Conservation (phyloP, 2,888 invertebrate species). For the Andrena hattorfiana region DNA sequence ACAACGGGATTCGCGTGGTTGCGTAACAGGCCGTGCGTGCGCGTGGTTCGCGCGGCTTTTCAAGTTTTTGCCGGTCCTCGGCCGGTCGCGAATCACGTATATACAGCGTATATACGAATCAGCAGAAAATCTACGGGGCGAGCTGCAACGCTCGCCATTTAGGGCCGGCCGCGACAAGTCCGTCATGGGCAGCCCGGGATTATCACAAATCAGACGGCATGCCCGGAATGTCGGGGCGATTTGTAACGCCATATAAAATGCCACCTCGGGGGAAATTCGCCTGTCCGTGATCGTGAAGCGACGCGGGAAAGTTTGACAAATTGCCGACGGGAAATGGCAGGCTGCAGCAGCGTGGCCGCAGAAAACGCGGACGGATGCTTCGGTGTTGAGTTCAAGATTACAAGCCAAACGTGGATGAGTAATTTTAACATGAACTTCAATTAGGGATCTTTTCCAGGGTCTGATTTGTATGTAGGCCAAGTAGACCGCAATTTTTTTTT, state of each 20-base stretch:
- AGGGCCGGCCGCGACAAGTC: slow-evolving; percentile 82
- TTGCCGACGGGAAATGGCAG: slow-evolving; percentile 39
- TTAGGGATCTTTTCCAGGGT: too few relatives aligned
- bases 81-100: slow-evolving; percentile 59
- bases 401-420: too few relatives aligned
- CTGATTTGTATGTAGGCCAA: too few relatives aligned
- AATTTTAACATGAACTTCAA: too few relatives aligned
- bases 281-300: slow-evolving; percentile 72
- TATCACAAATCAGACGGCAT: slow-evolving; percentile 82
- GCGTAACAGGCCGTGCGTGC: slow-evolving; percentile 68
- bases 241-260: slow-evolving; percentile 80
- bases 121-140: slow-evolving; percentile 44
- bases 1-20: slow-evolving; percentile 78
- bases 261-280: slow-evolving; percentile 65
- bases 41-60: slow-evolving; percentile 63
- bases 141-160: slow-evolving; percentile 75
- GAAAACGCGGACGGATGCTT: too few relatives aligned
- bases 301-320: slow-evolving; percentile 58
- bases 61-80: slow-evolving; percentile 76
- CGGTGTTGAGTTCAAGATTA: too few relatives aligned
- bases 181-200: slow-evolving; percentile 75
- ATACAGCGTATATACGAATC: slow-evolving; percentile 16
- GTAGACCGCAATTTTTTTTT: too few relatives aligned
- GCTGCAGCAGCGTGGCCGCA: too few relatives aligned
- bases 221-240: slow-evolving; percentile 82